A percentile compares a stretch with the other conserved stretches of the same genome.
Evolutionary conservation across 64 coral and sea anemone species (phyloP).

Genomic region (Montipora capricornis): DNA sequence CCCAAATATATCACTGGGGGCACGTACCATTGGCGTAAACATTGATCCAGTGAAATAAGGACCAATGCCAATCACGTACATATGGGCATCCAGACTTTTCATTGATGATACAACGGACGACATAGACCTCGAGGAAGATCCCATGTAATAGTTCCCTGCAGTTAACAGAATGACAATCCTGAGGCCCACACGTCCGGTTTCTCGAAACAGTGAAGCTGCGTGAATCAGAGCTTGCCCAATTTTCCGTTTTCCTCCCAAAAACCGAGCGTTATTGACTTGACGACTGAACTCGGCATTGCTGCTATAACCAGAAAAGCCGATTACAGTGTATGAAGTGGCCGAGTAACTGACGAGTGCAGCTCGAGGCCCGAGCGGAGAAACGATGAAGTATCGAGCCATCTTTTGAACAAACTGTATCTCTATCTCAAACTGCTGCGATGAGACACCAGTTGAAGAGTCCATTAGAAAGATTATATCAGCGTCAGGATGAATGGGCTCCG

Average conservation of each 20-base stretch:
- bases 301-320: slow-evolving; percentile 34
- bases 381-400: slow-evolving; percentile 21
- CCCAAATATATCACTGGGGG: background rate
- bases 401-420: slow-evolving; percentile 8
- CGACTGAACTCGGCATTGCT: slow-evolving; percentile 5
- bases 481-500: slow-evolving; percentile 37
- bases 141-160: slow-evolving; percentile 26
- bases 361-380: slow-evolving; percentile 27
- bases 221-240: slow-evolving; percentile 33
- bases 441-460: slow-evolving; percentile 42
- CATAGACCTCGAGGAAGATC: background rate
- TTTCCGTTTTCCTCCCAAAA: background rate
- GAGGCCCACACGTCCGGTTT: slow-evolving; percentile 26
- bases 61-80: slow-evolving; percentile 38
- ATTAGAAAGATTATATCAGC: slow-evolving; percentile 69
- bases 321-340: background rate
- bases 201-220: background rate
- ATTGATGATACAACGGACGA: background rate
- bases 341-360: slow-evolving; percentile 13
- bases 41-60: background rate
- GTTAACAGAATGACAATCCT: slow-evolving; percentile 38
- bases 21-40: slow-evolving; percentile 24
- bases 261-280: background rate
- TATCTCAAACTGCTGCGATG: slow-evolving; percentile 27
- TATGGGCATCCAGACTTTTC: slow-evolving; percentile 15